Conservation (phyloP, 2,797 vertebrate genomes). For the Myiotriccus ornatus region DNA sequence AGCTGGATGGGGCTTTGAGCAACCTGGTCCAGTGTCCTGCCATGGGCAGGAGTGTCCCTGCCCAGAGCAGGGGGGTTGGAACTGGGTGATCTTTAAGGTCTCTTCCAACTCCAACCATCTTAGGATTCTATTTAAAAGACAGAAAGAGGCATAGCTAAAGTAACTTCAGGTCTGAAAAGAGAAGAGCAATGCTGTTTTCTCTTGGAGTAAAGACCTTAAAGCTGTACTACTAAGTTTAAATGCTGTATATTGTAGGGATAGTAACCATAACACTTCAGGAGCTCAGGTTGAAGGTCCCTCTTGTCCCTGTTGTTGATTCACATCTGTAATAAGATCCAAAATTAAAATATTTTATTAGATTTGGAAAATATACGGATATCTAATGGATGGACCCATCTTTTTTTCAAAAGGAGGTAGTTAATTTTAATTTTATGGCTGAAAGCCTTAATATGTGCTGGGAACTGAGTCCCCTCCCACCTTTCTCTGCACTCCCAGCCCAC, state of each 20-base stretch:
- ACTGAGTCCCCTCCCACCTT: neutral
- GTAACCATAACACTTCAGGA: neutral
- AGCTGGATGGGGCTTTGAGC: neutral
- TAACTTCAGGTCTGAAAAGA: neutral
- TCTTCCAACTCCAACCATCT: neutral
- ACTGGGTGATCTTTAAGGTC: neutral
- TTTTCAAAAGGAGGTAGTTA: neutral
- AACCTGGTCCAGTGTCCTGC: neutral
- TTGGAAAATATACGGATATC: neutral
- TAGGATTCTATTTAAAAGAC: neutral
- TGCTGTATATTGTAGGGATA: neutral
- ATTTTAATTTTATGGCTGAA: neutral
- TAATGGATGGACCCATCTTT: neutral
- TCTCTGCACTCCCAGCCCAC: too few relatives aligned
- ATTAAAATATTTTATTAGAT: neutral
- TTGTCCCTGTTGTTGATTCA: neutral
- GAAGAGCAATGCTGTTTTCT: neutral
- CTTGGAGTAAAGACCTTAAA: neutral
- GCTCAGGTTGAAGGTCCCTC: neutral
- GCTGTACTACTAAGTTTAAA: neutral
- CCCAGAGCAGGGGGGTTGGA: neutral
- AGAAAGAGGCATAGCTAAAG: neutral
- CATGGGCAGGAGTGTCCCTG: neutral
- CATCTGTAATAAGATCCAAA: neutral
- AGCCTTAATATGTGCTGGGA: neutral